Evolutionary conservation across 2,113 vertebrate genomes (phyloP).

Genomic region (Seriola aureovittata): DNA sequence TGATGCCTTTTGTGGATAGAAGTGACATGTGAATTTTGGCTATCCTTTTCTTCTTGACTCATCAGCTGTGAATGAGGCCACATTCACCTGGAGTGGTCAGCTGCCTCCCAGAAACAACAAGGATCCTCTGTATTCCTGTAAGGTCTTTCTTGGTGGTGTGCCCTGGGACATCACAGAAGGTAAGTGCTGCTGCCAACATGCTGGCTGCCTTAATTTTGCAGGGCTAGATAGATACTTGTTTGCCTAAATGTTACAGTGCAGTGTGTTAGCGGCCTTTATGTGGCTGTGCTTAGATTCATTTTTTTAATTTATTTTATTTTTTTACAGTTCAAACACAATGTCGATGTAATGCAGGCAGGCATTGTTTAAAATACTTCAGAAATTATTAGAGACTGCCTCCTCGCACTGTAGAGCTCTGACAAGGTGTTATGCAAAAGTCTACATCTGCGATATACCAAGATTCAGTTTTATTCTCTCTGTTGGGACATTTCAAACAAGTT

Average conservation of each 20-base stretch:
- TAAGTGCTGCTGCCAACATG: conserved; percentile 48
- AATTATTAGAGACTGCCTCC: not conserved
- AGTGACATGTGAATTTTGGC: not conserved
- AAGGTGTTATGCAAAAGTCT: not conserved
- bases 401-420: not conserved
- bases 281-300: not conserved
- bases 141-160: conserved; percentile 97
- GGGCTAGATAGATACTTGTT: not conserved
- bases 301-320: not conserved
- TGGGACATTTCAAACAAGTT: too few species aligned
- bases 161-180: conserved; percentile 99
- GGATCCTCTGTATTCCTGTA: conserved; percentile 97
- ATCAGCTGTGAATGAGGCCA: conserved; percentile 96
- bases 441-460: too few species aligned
- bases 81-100: conserved; percentile 97
- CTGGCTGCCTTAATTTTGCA: not conserved
- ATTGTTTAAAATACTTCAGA: not conserved
- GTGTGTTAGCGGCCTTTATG: not conserved
- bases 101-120: conserved; percentile 97
- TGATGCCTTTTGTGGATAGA: not conserved
- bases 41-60: not conserved
- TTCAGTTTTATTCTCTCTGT: too few species aligned
- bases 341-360: too few species aligned
- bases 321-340: not conserved
- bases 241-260: not conserved